Evolutionary conservation across 2,888 invertebrate genomes (phyloP).

Genomic region (Teleiodes luculella): DNA sequence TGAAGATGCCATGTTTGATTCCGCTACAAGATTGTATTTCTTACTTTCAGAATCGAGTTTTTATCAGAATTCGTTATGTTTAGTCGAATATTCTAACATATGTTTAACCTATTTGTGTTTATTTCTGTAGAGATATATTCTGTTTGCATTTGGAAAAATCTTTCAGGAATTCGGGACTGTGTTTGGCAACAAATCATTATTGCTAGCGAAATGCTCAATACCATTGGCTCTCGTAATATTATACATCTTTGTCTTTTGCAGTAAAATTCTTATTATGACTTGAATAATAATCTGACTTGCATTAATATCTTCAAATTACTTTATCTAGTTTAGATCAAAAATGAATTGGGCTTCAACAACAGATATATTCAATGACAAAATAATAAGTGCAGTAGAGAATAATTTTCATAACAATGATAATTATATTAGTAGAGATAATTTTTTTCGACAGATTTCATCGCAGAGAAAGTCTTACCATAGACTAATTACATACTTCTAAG

Average conservation of each 20-base stretch:
- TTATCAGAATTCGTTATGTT: slow-evolving; percentile 23
- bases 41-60: slow-evolving; percentile 59
- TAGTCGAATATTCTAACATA: background rate
- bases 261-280: too few relatives aligned
- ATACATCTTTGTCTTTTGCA: background rate
- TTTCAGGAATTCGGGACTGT: slow-evolving; percentile 3
- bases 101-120: background rate
- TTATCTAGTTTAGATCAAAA: too few relatives aligned
- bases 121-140: background rate
- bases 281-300: too few relatives aligned
- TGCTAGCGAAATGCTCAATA: slow-evolving; percentile 28
- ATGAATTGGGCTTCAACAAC: too few relatives aligned
- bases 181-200: slow-evolving; percentile 16
- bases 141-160: background rate
- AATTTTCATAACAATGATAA: too few relatives aligned
- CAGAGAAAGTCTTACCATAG: too few relatives aligned
- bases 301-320: too few relatives aligned
- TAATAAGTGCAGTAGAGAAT: too few relatives aligned
- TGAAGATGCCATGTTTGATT: slow-evolving; percentile 69
- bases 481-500: too few relatives aligned
- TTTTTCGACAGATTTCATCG: too few relatives aligned
- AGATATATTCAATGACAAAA: too few relatives aligned
- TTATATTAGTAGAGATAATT: too few relatives aligned
- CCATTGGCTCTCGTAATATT: slow-evolving; percentile 5
- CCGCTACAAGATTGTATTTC: slow-evolving; percentile 68